Evolutionary conservation across 2,113 vertebrate genomes (phyloP), one percentile per base, ranked within the genome.

Genomic region (Naja naja): DNA sequence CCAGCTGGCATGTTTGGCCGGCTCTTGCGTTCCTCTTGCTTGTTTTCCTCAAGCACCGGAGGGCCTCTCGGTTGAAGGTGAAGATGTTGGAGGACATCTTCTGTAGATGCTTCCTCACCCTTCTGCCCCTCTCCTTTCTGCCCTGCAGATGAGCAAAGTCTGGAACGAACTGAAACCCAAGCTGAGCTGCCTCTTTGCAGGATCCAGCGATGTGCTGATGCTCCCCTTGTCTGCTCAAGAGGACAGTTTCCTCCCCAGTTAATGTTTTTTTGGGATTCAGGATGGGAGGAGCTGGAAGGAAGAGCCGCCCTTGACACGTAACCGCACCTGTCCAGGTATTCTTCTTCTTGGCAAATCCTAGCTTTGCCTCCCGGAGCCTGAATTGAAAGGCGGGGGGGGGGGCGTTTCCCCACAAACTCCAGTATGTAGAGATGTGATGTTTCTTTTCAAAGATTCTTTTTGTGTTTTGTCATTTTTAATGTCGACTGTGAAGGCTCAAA

Each of bases 121-220:
- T 9, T 81, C 34, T 25, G 12, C 22, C 23, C 27, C 22, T 16
- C 1, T 43, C 87, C 60, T 81, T 95, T 74, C 43, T 88, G 23
- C 18, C 25, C 16, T 95, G 27, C 96, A 99, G 99, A 99, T 99
- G 99, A 99, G 99, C 91, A 98, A 98, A 86, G 99, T 99, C 90
- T 99, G 99, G 99, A 98, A 98, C 1, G 99, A 99, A 93, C 96
- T 99, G 97, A 99, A 98, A 93, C 98, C 98, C 23, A 99, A 99
- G 96, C 94, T 99, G 16, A 98, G 97, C 93, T 98, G 98, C 97
- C 98, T 99, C 91, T 99, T 99, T 1, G 96, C 94, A 5, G 97
- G 97, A 93, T 97, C 97, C 22, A 98, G 98, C 20, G 97, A 96
- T 55, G 43, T 97, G 89, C 96, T 97, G 55, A 96, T 97, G 3